Conservation (phyloP, 2,888 invertebrate species). For the Agrypnus murinus region DNA sequence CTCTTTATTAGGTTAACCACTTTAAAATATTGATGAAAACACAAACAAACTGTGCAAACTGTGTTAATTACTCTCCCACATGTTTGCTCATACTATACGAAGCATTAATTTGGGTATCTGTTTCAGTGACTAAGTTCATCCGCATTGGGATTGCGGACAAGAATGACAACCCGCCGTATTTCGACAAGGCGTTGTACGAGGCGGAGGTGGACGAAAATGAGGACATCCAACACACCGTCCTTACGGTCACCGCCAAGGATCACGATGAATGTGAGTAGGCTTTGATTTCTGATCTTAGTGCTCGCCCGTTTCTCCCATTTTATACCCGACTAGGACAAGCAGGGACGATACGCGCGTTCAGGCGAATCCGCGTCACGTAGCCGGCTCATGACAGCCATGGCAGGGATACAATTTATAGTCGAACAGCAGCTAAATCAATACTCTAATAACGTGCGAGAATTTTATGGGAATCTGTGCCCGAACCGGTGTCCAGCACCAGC, state of each 20-base stretch:
- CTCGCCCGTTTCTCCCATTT: background rate
- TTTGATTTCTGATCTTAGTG: constrained; percentile 39
- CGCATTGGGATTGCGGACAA: constrained; percentile 99
- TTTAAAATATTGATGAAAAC: constrained; percentile 29
- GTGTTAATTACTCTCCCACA: constrained; percentile 36
- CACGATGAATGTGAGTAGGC: constrained; percentile 96
- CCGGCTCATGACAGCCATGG: constrained; percentile 50
- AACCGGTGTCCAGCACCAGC: constrained; percentile 38
- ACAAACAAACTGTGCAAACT: constrained; percentile 26
- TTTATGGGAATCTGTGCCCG: constrained; percentile 52
- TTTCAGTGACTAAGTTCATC: constrained; percentile 98
- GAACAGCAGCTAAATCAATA: constrained; percentile 55
- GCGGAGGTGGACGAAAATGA: constrained; percentile 99
- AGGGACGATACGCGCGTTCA: constrained; percentile 29
- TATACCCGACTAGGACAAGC: constrained; percentile 20
- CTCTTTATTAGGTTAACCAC: constrained; percentile 29
- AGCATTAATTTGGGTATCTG: constrained; percentile 59
- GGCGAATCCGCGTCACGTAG: constrained; percentile 46
- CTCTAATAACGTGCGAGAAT: constrained; percentile 56
- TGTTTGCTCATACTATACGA: constrained; percentile 24
- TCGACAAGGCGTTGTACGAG: constrained; percentile 96
- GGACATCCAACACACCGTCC: constrained; percentile 96
- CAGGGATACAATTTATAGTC: constrained; percentile 53
- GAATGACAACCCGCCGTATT: constrained; percentile 99
- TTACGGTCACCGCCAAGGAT: constrained; percentile 99